phyloP scores from a whole-genome alignment of 1,140 invertebrate species.

The Sminthurinus signatus region DNA sequence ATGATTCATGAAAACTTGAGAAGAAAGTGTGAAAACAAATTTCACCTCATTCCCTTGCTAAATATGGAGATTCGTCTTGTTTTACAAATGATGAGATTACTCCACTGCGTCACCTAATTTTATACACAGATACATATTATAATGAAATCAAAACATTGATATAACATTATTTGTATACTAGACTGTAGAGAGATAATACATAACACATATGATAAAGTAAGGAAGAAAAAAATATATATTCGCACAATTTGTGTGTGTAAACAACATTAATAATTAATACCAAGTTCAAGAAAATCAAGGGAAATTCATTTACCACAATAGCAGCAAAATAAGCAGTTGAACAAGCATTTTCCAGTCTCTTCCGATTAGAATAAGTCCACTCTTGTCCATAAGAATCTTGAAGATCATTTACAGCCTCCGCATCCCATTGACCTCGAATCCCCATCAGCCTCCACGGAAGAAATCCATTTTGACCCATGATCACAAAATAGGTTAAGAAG shows the following conservation, averaged over 20 bases:
- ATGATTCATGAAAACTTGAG: no score
- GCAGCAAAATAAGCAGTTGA: constrained; percentile 62
- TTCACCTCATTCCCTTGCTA: constrained; percentile 60
- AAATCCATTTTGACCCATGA: constrained; percentile 41
- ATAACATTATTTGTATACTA: no score
- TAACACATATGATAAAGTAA: no score
- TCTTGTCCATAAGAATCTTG: constrained; percentile 57
- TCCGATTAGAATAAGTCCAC: constrained; percentile 59
- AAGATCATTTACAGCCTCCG: constrained; percentile 52
- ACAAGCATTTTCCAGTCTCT: constrained; percentile 59
- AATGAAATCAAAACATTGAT: no score
- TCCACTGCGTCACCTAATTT: constrained; percentile 63
- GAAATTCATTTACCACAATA: constrained; percentile 58
- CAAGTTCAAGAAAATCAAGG: no score
- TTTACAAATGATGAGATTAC: constrained; percentile 63
- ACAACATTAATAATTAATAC: no score
- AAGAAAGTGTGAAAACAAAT: background rate
- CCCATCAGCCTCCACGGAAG: constrained; percentile 51
- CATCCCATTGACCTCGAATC: constrained; percentile 53
- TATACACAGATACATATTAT: no score
- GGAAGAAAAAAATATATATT: no score
- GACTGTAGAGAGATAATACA: no score
- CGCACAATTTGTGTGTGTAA: no score
- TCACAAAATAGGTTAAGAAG: constrained; percentile 54
- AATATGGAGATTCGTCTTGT: constrained; percentile 58